phyloP scores from a whole-genome alignment of 2,797 vertebrate species.

The Propithecus perrieri region DNA sequence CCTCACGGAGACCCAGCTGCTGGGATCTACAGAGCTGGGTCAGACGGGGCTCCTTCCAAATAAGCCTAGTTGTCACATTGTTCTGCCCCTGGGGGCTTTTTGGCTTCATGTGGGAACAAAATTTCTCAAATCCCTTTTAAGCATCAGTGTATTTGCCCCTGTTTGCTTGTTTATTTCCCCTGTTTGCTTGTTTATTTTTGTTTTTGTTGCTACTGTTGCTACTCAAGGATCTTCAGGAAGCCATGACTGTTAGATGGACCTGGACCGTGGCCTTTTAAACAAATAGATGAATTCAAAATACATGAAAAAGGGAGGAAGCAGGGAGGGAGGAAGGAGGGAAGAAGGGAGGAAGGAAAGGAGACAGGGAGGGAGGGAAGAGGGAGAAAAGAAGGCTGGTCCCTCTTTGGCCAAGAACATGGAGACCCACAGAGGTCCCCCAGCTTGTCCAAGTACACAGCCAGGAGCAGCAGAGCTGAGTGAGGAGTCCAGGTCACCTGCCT shows the following conservation, averaged over 20 bases:
- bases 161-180: background rate
- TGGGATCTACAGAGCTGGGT: background rate
- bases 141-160: background rate
- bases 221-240: background rate
- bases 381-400: background rate
- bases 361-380: fast-evolving
- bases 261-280: background rate
- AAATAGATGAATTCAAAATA: background rate
- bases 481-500: background rate
- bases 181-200: background rate
- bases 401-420: background rate
- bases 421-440: background rate
- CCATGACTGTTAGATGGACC: no score
- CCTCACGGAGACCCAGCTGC: background rate
- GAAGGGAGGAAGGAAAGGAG: no score
- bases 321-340: no score
- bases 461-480: background rate
- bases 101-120: background rate
- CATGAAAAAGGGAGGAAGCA: background rate
- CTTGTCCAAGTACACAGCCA: background rate
- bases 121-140: background rate
- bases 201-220: background rate
- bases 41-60: background rate
- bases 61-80: background rate
- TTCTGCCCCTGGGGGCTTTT: background rate